Evolutionary conservation across 2,888 invertebrate species (phyloP).

Genomic region (Eugnorisma glareosa): DNA sequence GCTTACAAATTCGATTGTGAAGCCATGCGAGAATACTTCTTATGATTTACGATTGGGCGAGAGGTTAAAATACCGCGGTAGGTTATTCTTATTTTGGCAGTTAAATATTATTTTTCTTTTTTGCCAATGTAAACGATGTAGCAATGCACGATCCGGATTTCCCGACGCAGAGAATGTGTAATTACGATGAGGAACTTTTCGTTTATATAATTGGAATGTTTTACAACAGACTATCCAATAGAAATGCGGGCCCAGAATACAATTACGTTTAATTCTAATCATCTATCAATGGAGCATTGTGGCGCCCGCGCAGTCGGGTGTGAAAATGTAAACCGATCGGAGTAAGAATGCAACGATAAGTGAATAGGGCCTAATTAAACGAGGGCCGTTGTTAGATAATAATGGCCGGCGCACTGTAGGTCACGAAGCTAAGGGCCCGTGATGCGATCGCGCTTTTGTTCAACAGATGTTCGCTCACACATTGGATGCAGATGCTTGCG

Average conservation of each 20-base stretch:
- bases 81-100: conserved; percentile 72
- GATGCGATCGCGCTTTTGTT: conserved; percentile 71
- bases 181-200: conserved; percentile 30
- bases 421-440: conserved; percentile 79
- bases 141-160: conserved; percentile 50
- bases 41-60: conserved; percentile 85
- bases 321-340: conserved; percentile 83
- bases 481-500: conserved; percentile 83
- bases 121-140: conserved; percentile 60
- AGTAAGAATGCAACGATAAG: conserved; percentile 84
- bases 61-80: conserved; percentile 78
- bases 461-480: conserved; percentile 85
- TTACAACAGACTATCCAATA: conserved; percentile 46
- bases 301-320: conserved; percentile 78
- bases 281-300: conserved; percentile 79
- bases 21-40: conserved; percentile 81
- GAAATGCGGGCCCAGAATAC: conserved; percentile 62
- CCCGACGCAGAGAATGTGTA: conserved; percentile 39
- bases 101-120: conserved; percentile 70
- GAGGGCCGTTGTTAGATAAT: conserved; percentile 81
- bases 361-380: conserved; percentile 88
- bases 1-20: conserved; percentile 88
- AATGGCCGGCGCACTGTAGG: conserved; percentile 76
- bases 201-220: conserved; percentile 51
- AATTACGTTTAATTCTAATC: conserved; percentile 76